Conservation (phyloP, 1,140 invertebrate species). For the Ostrea denselamellosa region DNA sequence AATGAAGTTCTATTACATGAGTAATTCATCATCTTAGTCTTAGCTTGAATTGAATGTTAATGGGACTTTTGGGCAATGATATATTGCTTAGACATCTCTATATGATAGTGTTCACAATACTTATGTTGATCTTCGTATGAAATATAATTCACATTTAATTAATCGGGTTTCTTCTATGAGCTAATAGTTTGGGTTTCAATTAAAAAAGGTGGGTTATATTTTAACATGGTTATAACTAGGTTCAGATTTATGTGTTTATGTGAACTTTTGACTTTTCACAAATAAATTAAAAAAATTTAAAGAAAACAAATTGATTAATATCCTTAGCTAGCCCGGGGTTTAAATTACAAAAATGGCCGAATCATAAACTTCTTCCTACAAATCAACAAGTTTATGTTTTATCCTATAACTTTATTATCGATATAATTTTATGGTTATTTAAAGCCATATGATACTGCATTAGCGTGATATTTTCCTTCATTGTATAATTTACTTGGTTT, state of each 20-base stretch:
- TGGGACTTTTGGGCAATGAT: slow-evolving; percentile 4
- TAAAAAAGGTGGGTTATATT: slow-evolving; percentile 31
- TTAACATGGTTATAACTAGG: not conserved
- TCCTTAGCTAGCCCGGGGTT: not conserved
- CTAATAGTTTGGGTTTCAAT: slow-evolving; percentile 27
- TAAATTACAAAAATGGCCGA: not conserved
- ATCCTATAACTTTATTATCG: slow-evolving; percentile 1
- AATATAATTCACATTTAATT: slow-evolving; percentile 18
- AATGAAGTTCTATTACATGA: slow-evolving; percentile 27
- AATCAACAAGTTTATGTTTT: not conserved
- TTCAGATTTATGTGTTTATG: slow-evolving; percentile 7
- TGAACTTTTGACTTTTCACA: slow-evolving; percentile 26
- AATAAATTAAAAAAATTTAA: not conserved
- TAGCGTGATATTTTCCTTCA: not conserved
- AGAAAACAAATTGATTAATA: slow-evolving; percentile 12
- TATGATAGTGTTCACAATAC: slow-evolving; percentile 29
- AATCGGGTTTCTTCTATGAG: slow-evolving; percentile 25
- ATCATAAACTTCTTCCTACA: not conserved
- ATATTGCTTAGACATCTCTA: slow-evolving; percentile 19
- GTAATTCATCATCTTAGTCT: slow-evolving; percentile 24
- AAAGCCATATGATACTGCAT: not conserved
- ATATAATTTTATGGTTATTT: not conserved
- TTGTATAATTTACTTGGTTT: slow-evolving; percentile 22
- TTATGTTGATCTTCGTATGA: not conserved
- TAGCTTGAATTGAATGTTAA: slow-evolving; percentile 18